Conservation (phyloP, 2,113 vertebrate species). For the Podarcis cretensis region DNA sequence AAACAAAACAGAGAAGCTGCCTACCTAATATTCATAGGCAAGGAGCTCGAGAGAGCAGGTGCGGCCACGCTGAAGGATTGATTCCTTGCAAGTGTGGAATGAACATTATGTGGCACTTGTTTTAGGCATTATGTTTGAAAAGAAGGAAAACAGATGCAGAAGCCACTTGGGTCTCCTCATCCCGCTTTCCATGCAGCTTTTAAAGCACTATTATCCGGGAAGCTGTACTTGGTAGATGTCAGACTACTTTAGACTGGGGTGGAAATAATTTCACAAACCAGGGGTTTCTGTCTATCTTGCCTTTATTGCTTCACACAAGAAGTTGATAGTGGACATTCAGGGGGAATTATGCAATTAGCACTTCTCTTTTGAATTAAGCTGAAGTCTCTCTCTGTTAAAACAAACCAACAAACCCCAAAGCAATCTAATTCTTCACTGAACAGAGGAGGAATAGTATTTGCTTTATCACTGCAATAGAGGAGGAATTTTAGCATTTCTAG, state of each 20-base stretch:
- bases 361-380: slow-evolving; percentile 2
- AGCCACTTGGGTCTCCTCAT: neutral
- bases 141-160: neutral
- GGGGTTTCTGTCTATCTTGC: neutral
- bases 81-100: too few relatives aligned
- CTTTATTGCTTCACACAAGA: neutral
- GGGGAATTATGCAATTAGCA: neutral
- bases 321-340: neutral
- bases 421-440: slow-evolving; percentile 24
- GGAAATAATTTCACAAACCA: neutral
- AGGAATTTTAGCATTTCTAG: slow-evolving; percentile 44
- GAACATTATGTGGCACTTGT: neutral
- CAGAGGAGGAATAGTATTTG: slow-evolving; percentile 31
- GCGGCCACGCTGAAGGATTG: too few relatives aligned
- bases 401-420: neutral
- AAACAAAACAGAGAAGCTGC: too few relatives aligned
- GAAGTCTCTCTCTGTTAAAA: slow-evolving; percentile 1
- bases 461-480: slow-evolving; percentile 40
- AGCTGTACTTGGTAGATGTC: neutral
- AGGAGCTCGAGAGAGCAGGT: too few relatives aligned
- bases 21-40: too few relatives aligned
- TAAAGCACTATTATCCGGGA: neutral
- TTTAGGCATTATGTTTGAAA: neutral
- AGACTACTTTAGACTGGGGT: neutral
- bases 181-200: neutral